A percentile compares a stretch with the other conserved stretches of the same genome.
Evolutionary conservation across 2,888 invertebrate genomes (phyloP).

Genomic region (Hyposoter dolosus): DNA sequence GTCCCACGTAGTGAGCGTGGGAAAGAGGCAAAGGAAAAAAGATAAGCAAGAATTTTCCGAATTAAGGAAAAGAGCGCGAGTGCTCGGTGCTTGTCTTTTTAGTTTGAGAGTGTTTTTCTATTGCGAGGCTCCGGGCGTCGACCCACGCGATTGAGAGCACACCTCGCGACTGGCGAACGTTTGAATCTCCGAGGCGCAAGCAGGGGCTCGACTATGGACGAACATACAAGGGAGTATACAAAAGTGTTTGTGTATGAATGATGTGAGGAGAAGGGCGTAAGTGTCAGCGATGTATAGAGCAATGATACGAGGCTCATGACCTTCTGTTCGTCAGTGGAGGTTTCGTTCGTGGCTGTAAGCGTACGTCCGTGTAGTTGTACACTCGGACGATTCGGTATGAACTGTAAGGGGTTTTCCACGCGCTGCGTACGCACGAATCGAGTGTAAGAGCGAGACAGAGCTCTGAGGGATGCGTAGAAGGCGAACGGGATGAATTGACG

Average conservation of each 20-base stretch:
- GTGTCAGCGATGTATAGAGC: not conserved
- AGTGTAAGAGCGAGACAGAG: slow-evolving; percentile 23
- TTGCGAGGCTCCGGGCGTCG: not conserved
- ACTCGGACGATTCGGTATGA: slow-evolving; percentile 21
- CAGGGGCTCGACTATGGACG: slow-evolving; percentile 33
- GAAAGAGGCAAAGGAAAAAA: not conserved
- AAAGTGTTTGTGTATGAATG: not conserved
- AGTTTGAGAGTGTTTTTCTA: not conserved
- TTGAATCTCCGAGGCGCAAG: slow-evolving; percentile 53
- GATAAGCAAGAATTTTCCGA: not conserved
- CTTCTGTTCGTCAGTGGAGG: not conserved
- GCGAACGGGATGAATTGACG: slow-evolving; percentile 27
- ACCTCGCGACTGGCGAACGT: slow-evolving; percentile 66
- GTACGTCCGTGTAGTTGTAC: not conserved
- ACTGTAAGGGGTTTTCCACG: slow-evolving; percentile 17
- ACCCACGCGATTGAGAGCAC: slow-evolving; percentile 60
- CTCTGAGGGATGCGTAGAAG: slow-evolving; percentile 43
- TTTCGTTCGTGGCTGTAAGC: not conserved
- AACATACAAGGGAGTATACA: not conserved
- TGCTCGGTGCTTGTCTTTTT: not conserved
- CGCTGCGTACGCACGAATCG: slow-evolving; percentile 54
- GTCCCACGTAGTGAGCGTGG: not conserved
- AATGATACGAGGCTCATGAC: not conserved
- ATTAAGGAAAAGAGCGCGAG: not conserved
- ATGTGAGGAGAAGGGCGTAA: not conserved